Evolutionary conservation across 2,113 vertebrate species (phyloP).

Genomic region (Accipiter virgatus): DNA sequence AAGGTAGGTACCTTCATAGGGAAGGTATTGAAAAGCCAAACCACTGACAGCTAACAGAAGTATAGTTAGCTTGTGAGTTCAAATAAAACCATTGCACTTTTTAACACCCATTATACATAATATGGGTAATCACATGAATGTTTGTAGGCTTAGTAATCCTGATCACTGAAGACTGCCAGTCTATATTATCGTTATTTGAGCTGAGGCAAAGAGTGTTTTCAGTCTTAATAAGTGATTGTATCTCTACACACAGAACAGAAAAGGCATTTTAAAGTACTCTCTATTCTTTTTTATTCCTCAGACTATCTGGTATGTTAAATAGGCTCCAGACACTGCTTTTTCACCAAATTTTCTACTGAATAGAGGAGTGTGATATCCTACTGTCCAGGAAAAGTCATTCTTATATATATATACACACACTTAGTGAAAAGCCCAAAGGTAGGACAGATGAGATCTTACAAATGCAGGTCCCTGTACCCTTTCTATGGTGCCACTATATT

Average conservation of each 20-base stretch:
- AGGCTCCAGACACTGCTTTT: constrained; percentile 15
- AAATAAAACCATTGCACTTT: background rate
- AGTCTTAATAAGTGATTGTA: background rate
- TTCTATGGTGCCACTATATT: background rate
- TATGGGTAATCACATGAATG: background rate
- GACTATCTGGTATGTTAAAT: background rate
- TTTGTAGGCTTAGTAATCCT: background rate
- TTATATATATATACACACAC: background rate
- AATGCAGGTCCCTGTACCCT: background rate
- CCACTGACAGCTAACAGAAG: background rate
- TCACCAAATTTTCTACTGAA: constrained; percentile 5
- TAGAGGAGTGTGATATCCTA: background rate
- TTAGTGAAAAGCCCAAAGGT: background rate
- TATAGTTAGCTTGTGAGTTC: background rate
- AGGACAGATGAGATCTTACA: background rate
- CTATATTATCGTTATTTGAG: background rate
- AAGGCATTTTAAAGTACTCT: background rate
- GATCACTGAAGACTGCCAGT: background rate
- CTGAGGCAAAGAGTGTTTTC: background rate
- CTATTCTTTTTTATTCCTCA: background rate
- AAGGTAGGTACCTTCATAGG: background rate
- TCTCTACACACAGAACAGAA: background rate
- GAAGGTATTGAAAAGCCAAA: background rate
- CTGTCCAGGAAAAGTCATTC: background rate
- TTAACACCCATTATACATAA: background rate